Conservation (phyloP, 2,888 invertebrate genomes). For the Falcaria lacertinaria region DNA sequence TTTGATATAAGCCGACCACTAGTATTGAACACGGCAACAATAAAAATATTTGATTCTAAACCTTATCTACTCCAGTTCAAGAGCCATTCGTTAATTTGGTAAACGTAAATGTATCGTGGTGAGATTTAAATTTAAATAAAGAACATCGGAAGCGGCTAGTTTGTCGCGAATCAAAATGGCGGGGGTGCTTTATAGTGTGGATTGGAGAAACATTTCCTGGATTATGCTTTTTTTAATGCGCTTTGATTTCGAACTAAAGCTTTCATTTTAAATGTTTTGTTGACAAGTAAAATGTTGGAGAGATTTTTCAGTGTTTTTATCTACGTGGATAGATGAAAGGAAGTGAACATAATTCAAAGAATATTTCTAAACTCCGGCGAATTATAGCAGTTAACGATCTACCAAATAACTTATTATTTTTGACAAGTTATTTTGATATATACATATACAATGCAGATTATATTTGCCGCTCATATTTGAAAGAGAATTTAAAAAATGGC, state of each 20-base stretch:
- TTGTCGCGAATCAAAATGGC: slow-evolving; percentile 6
- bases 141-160: slow-evolving; percentile 6
- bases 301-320: background rate
- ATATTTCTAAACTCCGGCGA: too few species aligned
- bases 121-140: slow-evolving; percentile 2
- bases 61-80: background rate
- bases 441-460: too few species aligned
- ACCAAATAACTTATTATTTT: too few species aligned
- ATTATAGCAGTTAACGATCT: too few species aligned
- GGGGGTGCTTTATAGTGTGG: background rate
- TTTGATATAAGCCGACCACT: slow-evolving; percentile 1
- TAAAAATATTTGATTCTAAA: background rate
- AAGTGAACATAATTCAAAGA: too few species aligned
- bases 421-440: too few species aligned
- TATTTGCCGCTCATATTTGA: too few species aligned
- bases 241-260: slow-evolving; percentile 39
- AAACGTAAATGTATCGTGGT: background rate
- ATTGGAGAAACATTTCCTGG: slow-evolving; percentile 24
- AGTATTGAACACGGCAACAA: background rate
- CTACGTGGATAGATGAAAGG: too few species aligned
- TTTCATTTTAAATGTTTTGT: slow-evolving; percentile 33
- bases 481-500: too few species aligned
- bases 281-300: slow-evolving; percentile 9
- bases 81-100: background rate
- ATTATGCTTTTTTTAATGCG: slow-evolving; percentile 25